Percentiles rank a stretch among this genome's conserved stretches.
Evolutionary conservation across 35 echinoderm and acorn worm genomes (phyloP).

Genomic region (Patiria miniata): DNA sequence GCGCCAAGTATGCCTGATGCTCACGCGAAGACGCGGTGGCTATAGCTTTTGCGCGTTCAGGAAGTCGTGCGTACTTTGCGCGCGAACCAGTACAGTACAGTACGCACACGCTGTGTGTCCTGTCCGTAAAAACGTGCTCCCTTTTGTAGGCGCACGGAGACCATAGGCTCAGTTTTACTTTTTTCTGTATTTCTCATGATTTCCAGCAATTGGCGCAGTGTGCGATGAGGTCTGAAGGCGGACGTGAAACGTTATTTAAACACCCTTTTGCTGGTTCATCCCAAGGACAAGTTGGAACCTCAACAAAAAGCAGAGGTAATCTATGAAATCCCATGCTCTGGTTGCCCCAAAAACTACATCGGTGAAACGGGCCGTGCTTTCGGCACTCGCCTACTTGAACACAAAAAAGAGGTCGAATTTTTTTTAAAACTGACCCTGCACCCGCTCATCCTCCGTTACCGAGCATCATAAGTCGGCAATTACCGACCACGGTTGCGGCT

Average conservation of each 20-base stretch:
- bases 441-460: neutral
- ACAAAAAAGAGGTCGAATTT: neutral
- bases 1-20: too few species aligned
- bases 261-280: too few species aligned
- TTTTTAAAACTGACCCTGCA: neutral
- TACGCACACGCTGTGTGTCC: too few species aligned
- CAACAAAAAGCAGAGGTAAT: neutral
- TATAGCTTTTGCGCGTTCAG: too few species aligned
- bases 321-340: neutral
- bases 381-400: neutral
- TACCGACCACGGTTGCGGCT: neutral
- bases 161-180: too few species aligned
- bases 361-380: neutral
- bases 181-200: neutral
- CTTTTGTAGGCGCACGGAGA: too few species aligned
- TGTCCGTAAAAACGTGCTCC: too few species aligned
- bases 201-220: neutral
- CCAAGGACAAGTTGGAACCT: too few species aligned
- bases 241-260: too few species aligned
- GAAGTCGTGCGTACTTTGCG: too few species aligned
- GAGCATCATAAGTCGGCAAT: neutral
- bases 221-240: neutral
- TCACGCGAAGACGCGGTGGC: too few species aligned
- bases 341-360: neutral
- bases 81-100: too few species aligned